Evolutionary conservation across 2,113 vertebrate species (phyloP), one percentile per base, ranked within the genome.

Genomic region (Chinchilla lanigera): DNA sequence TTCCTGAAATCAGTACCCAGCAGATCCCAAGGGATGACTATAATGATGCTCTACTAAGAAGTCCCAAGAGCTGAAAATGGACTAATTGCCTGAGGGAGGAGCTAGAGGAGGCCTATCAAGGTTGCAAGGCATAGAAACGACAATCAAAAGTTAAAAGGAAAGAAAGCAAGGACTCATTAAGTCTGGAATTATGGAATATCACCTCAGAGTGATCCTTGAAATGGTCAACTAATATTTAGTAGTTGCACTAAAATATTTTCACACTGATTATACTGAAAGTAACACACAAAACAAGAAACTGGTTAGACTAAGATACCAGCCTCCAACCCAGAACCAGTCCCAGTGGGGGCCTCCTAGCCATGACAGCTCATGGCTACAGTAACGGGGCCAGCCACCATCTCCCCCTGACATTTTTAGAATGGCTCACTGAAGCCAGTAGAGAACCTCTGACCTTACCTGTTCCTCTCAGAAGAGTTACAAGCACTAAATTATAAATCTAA

Each of bases 401-500:
- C 33, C 58, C 65, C 35, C 83, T 28, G 61, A 50, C 41, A 28
- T 67, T 85, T 96, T 65, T 38, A 88, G 81, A 89, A 87, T 52
- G 67, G 38, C n/a, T 77, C 60, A 89, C 61, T 54, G 47, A 84
- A 60, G 35, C 54, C 71, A 63, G n/a, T 69, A 52, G 16, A 86
- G 86, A 95, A 78, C 71, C 60, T 94, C 69, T n/a, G 13, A 85
- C 54, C 61, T 86, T 73, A 75, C 52, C 87, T 80, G 81, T 52
- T 95, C 35, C 81, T 85, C 69, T 92, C 52, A 91, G 78, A 78
- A 38, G 26, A 86, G 73, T 61, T 82, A 61, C 89, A n/a, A 91
- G 73, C 87, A 86, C 52, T 97, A 56, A 94, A 69, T 47, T 85
- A 41, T 78, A 95, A 96, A 41, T 91, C 63, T 84, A 94, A 95